These are phyloP conservation scores for Peromyscus californicus DNA, from an alignment of 2,113 vertebrate species.

Conservation along the genomic window DNA sequence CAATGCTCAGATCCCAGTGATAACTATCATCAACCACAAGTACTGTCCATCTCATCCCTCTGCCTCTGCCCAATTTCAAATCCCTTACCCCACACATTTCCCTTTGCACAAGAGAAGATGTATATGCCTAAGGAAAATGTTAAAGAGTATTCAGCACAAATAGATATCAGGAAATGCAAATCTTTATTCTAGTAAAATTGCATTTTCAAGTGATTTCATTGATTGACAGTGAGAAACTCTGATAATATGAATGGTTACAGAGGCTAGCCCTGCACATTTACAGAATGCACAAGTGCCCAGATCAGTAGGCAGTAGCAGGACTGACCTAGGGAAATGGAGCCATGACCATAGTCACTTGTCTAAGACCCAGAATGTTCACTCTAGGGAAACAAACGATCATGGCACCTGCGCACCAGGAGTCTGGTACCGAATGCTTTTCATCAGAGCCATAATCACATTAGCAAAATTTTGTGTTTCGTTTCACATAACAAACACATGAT, in stretches of 20 bases:
- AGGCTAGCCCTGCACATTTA: neutral
- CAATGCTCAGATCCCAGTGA: conserved; percentile 7
- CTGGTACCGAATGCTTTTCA: neutral
- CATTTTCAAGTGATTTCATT: neutral
- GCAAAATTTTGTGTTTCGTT: neutral
- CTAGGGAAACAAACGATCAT: neutral
- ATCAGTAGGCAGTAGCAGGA: neutral
- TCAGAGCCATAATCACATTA: neutral
- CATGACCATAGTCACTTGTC: neutral
- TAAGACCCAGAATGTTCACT: neutral
- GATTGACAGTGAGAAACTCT: neutral
- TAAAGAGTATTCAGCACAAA: neutral
- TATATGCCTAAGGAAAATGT: conserved; percentile 12
- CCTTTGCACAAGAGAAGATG: neutral
- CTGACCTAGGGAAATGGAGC: neutral
- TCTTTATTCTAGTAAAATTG: neutral
- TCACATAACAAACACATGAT: neutral
- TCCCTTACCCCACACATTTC: neutral
- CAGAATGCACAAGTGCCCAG: neutral
- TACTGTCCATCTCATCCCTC: neutral
- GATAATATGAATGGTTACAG: neutral
- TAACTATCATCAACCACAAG: neutral
- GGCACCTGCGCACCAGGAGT: neutral
- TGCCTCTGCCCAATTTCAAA: neutral
- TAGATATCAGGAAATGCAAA: neutral